These are phyloP conservation scores for Antechinus stuartii DNA, from an alignment of 2,113 vertebrate species.

Conservation along the genomic window DNA sequence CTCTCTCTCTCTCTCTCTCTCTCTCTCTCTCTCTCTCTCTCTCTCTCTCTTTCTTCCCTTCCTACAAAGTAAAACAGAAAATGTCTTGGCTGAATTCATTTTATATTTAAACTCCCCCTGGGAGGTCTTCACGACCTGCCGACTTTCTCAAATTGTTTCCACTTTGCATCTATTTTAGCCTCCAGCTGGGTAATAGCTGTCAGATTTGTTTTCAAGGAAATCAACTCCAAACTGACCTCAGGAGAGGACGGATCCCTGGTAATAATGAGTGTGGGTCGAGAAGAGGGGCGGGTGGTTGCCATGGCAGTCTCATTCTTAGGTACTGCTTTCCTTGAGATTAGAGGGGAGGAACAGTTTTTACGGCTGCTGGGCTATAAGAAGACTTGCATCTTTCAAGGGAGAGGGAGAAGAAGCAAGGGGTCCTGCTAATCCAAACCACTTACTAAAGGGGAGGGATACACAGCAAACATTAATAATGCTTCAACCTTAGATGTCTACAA, in stretches of 20 bases:
- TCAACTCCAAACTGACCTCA: background rate
- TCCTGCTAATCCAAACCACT: background rate
- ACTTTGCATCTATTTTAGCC: conserved; percentile 42
- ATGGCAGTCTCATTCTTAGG: background rate
- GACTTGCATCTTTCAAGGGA: background rate
- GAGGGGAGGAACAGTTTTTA: background rate
- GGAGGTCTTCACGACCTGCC: background rate
- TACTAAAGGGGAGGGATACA: background rate
- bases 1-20: too few relatives aligned
- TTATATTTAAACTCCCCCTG: conserved; percentile 25
- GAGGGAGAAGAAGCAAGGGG: background rate
- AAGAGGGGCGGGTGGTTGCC: background rate
- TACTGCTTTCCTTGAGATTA: background rate
- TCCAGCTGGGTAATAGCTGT: conserved; percentile 22
- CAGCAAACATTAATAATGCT: background rate
- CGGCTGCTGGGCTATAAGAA: background rate
- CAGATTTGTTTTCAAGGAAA: conserved; percentile 22
- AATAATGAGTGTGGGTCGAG: background rate
- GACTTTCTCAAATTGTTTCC: conserved; percentile 20
- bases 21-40: too few relatives aligned
- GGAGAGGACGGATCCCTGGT: conserved; percentile 5
- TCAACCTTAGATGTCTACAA: background rate
- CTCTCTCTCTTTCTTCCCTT: background rate
- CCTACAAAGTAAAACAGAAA: background rate
- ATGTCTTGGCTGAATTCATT: background rate